Base-by-base conservation (phyloP, 2,888 invertebrate species). In the Gasteruption jaculator region DNA sequence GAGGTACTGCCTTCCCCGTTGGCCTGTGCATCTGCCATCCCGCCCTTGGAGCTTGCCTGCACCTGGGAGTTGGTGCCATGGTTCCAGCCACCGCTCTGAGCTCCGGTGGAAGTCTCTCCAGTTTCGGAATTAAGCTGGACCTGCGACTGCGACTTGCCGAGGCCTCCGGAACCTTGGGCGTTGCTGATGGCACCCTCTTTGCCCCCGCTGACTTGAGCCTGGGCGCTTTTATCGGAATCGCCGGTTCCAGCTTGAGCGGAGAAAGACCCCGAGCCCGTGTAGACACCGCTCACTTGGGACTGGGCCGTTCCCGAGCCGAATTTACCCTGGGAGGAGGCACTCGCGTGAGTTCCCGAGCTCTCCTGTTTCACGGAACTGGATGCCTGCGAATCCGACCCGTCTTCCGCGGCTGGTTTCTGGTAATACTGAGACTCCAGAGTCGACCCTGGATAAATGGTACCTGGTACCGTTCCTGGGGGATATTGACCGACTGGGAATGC, bases 1-100 rank as follows among this genome's bases (percentile, higher is more conserved):
- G 87, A 88, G 1, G 90, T 89, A 57, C 83, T 85, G 4, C 89
- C 90, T 3, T 86, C 85, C 0, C 89, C 90, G 57, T 82, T 83
- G 1, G 90, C 86, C 73, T 90, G 89, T 1, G 90, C 86, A 65
- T 90, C 89, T 2, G 90, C 88, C 75, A 88, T 78, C 4, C 90
- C 90, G 12, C 91, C 90, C 68, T 83, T 85, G 20, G 82, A 78
- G 48, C 86, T 85, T 3, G 88, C 89, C 72, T 87, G 85, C 1
- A 90, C 86, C 74, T 86, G 82, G 4, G 83, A 80, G 62, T 82
- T 83, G 1, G 84, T 86, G n/a, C 85, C 85, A 60, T 88, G 87
- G 60, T 83, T 79, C 51, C 75, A 71, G 4, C 88, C 87, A 45
- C 81, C 80, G 56, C 84, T 87, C 66, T 87, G 86, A 1, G 88